Evolutionary conservation across 2,113 vertebrate genomes (phyloP).

Genomic region (Serilophus lunatus): DNA sequence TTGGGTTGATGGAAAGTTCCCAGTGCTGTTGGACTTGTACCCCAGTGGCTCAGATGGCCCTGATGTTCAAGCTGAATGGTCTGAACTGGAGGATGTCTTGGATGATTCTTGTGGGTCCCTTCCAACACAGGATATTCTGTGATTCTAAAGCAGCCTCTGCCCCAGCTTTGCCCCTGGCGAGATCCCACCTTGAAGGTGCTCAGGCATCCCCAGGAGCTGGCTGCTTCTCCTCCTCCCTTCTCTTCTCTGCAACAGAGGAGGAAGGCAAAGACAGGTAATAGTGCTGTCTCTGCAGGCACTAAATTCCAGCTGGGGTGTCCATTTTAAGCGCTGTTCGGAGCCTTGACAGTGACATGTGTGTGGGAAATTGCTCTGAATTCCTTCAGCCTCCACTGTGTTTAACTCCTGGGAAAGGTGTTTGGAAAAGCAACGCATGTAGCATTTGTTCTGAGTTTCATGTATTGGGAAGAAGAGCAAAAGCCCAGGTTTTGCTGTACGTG

Average conservation of each 20-base stretch:
- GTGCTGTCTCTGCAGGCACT: neutral
- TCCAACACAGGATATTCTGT: neutral
- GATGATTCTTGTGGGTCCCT: neutral
- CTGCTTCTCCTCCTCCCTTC: neutral
- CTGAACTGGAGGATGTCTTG: neutral
- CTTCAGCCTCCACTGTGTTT: neutral
- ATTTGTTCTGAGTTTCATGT: neutral
- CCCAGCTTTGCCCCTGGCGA: neutral
- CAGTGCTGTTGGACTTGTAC: rapidly evolving
- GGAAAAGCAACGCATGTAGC: neutral
- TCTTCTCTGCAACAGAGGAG: neutral
- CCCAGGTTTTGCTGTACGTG: neutral
- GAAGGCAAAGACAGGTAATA: neutral
- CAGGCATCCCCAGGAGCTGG: neutral
- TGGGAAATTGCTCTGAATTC: neutral
- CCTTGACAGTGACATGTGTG: neutral
- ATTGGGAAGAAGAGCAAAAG: neutral
- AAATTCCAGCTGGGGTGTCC: neutral
- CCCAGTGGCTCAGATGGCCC: rapidly evolving
- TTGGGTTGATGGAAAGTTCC: neutral
- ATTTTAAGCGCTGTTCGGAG: neutral
- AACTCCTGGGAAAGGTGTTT: neutral
- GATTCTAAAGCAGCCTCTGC: neutral
- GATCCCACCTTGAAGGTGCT: neutral
- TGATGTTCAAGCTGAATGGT: neutral